Evolutionary conservation across 2,888 invertebrate species (phyloP), one percentile per base, ranked within the genome.

Genomic region (Sesamia inferens): DNA sequence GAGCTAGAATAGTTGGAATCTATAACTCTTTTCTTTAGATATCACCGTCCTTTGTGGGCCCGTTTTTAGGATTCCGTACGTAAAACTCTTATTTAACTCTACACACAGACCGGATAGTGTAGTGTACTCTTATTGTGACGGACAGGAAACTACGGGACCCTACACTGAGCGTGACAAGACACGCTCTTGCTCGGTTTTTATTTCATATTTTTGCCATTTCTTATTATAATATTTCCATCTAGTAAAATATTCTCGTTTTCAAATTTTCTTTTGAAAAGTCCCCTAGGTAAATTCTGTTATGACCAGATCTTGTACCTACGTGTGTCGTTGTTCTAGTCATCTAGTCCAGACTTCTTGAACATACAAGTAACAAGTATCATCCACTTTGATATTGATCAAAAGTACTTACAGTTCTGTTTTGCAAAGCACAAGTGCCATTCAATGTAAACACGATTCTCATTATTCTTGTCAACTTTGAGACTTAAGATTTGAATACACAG

Each of bases 401-500:
- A 68, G 54, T 47, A 59, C 51, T 44, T 44, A 58, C n/a, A 57
- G 22, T 42, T 57, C 68, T 39, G 65, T 48, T 69, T 31, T 54
- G 31, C 42, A n/a, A 67, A 64, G 48, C 42, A 65, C n/a, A 22
- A 70, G 24, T 76, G 68, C 51, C 42, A 42, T 63, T 81, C 22
- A 76, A 54, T 58, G 66, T 69, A 54, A 66, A 59, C 59, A 57
- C 61, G 22, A 44, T 68, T 47, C 44, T 59, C 22, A 64, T 65
- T 81, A 67, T 66, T 64, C 58, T 59, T 39, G 55, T 48, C 59
- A 55, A 67, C 44, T 69, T 82, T 22, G 44, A 39, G 66, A 71
- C 54, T 69, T 42, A 58, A 71, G 68, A 77, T 82, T 61, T 79
- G 51, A 71, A 75, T 69, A 72, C 58, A 68, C 59, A 69, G 59